These are phyloP conservation scores for Amphiprion ocellaris DNA, from an alignment of 2,113 vertebrate species.

Conservation along the genomic window DNA sequence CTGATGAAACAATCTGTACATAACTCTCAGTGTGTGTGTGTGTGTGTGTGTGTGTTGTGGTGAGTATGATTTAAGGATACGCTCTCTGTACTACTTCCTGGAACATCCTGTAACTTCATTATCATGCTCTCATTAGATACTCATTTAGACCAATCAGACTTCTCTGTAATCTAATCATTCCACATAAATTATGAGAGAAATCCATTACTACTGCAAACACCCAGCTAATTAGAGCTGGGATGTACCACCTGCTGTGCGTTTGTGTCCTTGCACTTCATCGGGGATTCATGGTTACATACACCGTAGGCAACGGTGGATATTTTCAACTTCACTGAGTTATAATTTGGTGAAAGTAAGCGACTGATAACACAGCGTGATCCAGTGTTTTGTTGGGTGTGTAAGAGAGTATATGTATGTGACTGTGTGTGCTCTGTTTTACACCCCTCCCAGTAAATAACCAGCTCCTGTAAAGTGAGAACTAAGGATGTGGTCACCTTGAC, in stretches of 20 bases:
- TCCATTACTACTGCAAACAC: conserved; percentile 70
- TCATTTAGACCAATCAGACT: conserved; percentile 78
- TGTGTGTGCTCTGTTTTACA: not conserved
- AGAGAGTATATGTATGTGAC: not conserved
- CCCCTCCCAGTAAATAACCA: not conserved
- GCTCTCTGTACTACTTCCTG: conserved; percentile 71
- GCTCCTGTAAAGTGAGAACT: not conserved
- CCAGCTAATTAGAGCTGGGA: conserved; percentile 47
- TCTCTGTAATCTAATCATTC: conserved; percentile 74
- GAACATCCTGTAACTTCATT: conserved; percentile 77
- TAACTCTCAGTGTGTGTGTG: conserved; percentile 35
- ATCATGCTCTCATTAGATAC: conserved; percentile 70
- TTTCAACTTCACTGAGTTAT: conserved; percentile 2
- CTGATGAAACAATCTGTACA: conserved; percentile 52
- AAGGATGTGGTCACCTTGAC: conserved; percentile 1
- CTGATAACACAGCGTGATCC: too few relatives aligned
- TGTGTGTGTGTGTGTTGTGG: conserved; percentile 28
- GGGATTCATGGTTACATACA: conserved; percentile 9
- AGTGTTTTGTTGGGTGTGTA: not conserved
- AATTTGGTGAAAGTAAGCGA: not conserved
- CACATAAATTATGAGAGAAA: conserved; percentile 67
- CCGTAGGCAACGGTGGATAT: not conserved
- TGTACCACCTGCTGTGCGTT: conserved; percentile 36
- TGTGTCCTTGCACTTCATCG: not conserved
- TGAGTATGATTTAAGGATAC: conserved; percentile 55